Evolutionary conservation across 1,140 invertebrate genomes (phyloP).

Genomic region (Centruroides vittatus): DNA sequence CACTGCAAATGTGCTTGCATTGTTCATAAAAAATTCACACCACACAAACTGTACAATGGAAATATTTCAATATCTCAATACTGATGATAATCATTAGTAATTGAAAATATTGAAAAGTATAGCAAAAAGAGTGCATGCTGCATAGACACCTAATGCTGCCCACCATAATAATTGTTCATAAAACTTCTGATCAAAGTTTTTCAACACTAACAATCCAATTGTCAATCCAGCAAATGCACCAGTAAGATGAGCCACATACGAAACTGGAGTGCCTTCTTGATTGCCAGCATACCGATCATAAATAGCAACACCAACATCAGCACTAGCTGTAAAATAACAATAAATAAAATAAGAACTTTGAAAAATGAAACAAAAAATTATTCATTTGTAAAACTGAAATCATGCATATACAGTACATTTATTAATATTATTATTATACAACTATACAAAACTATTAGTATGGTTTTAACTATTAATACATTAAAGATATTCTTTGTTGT

Average conservation of each 20-base stretch:
- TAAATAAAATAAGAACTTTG: conserved; percentile 31
- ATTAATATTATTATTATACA: too few relatives aligned
- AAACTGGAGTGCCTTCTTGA: conserved; percentile 35
- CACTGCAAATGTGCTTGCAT: too few relatives aligned
- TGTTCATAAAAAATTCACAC: too few relatives aligned
- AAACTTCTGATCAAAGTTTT: conserved; percentile 69
- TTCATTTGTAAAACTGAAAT: too few relatives aligned
- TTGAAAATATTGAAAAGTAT: conserved; percentile 60
- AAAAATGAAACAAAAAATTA: neutral
- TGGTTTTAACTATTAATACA: too few relatives aligned
- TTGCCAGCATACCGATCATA: conserved; percentile 54
- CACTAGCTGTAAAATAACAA: conserved; percentile 48
- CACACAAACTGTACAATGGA: too few relatives aligned
- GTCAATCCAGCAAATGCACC: conserved; percentile 78
- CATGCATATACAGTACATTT: too few relatives aligned
- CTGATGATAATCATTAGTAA: conserved; percentile 32
- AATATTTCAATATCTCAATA: neutral
- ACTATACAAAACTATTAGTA: too few relatives aligned
- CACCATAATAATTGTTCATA: conserved; percentile 76
- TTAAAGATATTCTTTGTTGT: too few relatives aligned
- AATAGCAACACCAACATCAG: conserved; percentile 66
- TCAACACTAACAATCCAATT: conserved; percentile 77
- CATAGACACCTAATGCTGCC: conserved; percentile 45
- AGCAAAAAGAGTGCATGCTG: conserved; percentile 53
- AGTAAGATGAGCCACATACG: conserved; percentile 76